Conservation (phyloP, 2,888 invertebrate species). For the Chelonus formosanus region DNA sequence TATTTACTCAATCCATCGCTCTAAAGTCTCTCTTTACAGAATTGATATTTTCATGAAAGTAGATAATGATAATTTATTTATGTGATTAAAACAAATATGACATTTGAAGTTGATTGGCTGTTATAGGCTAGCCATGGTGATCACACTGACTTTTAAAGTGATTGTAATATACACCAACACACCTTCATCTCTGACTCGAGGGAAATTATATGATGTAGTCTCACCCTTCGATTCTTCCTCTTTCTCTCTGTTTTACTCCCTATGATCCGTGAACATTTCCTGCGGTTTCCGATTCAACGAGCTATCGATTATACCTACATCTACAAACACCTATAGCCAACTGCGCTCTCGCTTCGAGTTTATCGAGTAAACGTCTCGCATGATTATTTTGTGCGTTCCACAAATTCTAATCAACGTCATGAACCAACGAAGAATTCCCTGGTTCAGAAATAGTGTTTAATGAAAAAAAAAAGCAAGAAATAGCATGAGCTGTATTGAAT, state of each 20-base stretch:
- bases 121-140: too few relatives aligned
- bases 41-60: slow-evolving; percentile 11
- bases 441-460: neutral
- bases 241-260: slow-evolving; percentile 14
- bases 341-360: slow-evolving; percentile 24
- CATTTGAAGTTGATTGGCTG: neutral
- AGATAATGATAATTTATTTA: slow-evolving; percentile 11
- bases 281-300: slow-evolving; percentile 14
- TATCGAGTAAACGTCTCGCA: slow-evolving; percentile 28
- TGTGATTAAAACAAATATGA: neutral
- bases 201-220: slow-evolving; percentile 34
- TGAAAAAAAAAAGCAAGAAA: neutral
- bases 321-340: slow-evolving; percentile 2
- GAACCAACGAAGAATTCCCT: slow-evolving; percentile 12
- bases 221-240: slow-evolving; percentile 24
- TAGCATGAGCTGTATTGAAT: neutral
- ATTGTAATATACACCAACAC: neutral
- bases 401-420: slow-evolving; percentile 34
- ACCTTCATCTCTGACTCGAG: slow-evolving; percentile 30
- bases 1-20: slow-evolving; percentile 12
- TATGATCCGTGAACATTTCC: slow-evolving; percentile 10
- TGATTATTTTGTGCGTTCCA: slow-evolving; percentile 27
- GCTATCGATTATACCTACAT: slow-evolving; percentile 20
- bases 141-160: too few relatives aligned
- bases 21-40: neutral